phyloP scores from a whole-genome alignment of 1,140 invertebrate species.

The Stenopsyche tienmushanensis region DNA sequence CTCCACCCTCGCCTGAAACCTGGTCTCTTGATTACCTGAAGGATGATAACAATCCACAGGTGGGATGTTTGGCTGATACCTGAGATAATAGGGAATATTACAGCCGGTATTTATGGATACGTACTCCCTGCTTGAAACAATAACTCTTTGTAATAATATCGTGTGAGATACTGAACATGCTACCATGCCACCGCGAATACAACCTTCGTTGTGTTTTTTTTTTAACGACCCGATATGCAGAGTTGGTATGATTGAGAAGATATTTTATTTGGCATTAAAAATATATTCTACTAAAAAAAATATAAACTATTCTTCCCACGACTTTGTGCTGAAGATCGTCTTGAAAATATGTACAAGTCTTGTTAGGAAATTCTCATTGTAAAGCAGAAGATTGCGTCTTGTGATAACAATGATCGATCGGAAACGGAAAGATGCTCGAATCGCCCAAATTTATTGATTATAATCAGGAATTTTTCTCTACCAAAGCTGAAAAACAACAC shows the following conservation, averaged over 20 bases:
- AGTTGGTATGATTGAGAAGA: background rate
- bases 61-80: background rate
- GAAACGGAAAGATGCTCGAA: too few relatives aligned
- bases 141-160: background rate
- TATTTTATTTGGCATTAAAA: background rate
- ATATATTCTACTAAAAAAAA: background rate
- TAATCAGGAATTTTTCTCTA: too few relatives aligned
- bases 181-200: background rate
- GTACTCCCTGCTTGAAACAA: background rate
- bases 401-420: too few relatives aligned
- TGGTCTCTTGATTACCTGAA: conserved; percentile 7
- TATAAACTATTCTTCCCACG: too few relatives aligned
- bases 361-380: too few relatives aligned
- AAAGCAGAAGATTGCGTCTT: too few relatives aligned
- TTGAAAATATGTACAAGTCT: too few relatives aligned
- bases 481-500: too few relatives aligned
- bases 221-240: too few relatives aligned
- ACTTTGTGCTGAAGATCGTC: too few relatives aligned
- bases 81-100: background rate
- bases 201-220: background rate
- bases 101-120: background rate
- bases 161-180: too few relatives aligned
- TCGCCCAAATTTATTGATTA: too few relatives aligned
- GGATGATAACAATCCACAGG: conserved; percentile 27
- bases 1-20: conserved; percentile 2